Conservation (phyloP, 2,113 vertebrate genomes). For the Copsychus sechellarum region DNA sequence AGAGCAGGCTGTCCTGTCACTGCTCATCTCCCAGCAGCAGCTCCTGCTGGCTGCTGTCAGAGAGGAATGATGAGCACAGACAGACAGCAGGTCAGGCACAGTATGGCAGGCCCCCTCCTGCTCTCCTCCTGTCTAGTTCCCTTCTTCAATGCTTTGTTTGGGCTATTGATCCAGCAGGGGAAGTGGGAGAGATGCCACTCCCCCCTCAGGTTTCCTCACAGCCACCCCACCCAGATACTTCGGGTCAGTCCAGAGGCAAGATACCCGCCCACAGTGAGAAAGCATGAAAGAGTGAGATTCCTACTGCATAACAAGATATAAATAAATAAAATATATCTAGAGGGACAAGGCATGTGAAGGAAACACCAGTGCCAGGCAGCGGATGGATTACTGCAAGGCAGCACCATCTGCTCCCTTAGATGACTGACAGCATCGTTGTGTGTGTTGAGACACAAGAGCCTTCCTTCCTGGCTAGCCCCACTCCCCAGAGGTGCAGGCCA, state of each 20-base stretch:
- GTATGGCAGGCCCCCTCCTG: background rate
- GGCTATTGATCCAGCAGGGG: background rate
- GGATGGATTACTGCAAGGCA: background rate
- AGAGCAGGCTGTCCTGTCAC: background rate
- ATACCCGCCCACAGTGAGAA: background rate
- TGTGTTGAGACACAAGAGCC: background rate
- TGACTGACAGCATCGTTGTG: background rate
- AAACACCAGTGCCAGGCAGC: conserved; percentile 8
- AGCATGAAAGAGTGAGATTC: background rate
- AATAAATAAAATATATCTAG: conserved; percentile 49
- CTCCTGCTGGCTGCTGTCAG: background rate
- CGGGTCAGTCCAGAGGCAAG: background rate
- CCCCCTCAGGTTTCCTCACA: background rate
- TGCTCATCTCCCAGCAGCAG: background rate
- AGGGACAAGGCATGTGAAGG: conserved; percentile 17
- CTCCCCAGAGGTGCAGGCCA: background rate
- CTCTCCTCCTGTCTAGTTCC: background rate
- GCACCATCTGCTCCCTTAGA: conserved; percentile 25
- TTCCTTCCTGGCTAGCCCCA: background rate
- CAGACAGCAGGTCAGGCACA: background rate
- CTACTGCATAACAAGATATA: background rate
- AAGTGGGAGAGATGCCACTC: background rate
- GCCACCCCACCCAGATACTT: background rate
- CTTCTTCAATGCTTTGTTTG: background rate
- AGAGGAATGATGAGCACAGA: rapidly evolving